These are phyloP conservation scores for Sardinella longiceps DNA, from an alignment of 2,797 vertebrate species.

Conservation along the genomic window DNA sequence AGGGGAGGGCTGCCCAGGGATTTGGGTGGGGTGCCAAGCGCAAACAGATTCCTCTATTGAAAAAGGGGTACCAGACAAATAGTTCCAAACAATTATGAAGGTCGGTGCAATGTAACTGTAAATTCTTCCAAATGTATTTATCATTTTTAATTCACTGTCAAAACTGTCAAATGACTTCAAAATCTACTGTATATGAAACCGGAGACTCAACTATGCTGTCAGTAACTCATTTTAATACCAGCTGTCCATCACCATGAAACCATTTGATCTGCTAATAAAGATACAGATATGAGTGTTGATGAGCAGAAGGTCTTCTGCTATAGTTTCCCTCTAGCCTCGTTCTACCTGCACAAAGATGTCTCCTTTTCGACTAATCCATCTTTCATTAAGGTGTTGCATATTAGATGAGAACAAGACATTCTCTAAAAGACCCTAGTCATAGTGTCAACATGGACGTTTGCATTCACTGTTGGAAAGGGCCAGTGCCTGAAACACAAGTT, in stretches of 20 bases:
- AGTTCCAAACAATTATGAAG: neutral
- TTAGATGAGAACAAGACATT: neutral
- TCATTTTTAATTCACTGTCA: neutral
- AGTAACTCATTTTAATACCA: neutral
- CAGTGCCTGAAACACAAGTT: neutral
- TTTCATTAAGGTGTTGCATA: neutral
- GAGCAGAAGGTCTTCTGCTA: neutral
- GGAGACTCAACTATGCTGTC: neutral
- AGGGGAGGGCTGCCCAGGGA: neutral
- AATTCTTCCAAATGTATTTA: neutral
- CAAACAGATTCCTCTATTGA: constrained; percentile 3
- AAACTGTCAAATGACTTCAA: neutral
- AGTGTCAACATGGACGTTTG: neutral
- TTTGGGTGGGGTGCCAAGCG: constrained; percentile 7
- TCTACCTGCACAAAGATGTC: neutral
- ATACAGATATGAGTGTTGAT: neutral
- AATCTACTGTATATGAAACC: neutral
- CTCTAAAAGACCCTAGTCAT: neutral
- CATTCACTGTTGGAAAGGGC: neutral
- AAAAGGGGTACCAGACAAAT: neutral
- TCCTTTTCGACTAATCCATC: neutral
- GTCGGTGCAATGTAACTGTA: neutral
- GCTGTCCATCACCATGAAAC: neutral
- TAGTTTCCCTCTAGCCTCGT: neutral
- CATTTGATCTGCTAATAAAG: neutral